These are phyloP conservation scores for Drosophila obscura DNA, from an alignment of 1,140 invertebrate species.

Conservation along the genomic window DNA sequence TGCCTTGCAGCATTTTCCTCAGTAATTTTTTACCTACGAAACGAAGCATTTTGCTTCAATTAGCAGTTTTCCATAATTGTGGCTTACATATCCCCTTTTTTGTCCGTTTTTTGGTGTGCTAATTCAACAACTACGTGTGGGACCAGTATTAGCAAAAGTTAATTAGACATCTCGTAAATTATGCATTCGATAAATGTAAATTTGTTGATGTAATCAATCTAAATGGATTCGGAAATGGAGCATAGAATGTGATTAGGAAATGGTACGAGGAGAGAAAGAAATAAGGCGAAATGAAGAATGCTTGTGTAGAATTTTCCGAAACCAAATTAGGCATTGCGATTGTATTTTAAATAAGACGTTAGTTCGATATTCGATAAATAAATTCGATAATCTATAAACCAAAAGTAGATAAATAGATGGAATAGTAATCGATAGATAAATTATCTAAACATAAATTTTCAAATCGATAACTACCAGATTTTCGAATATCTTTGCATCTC, in stretches of 20 bases:
- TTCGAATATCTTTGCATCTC: no score
- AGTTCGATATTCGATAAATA: no score
- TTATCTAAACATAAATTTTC: no score
- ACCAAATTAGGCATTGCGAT: not conserved
- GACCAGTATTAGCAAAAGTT: constrained; percentile 2
- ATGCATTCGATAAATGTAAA: constrained; percentile 46
- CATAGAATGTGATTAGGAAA: constrained; percentile 10
- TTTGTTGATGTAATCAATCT: constrained; percentile 8
- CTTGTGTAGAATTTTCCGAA: not conserved
- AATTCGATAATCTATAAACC: no score
- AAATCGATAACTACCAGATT: no score
- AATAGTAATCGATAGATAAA: no score
- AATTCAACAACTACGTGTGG: constrained; percentile 37
- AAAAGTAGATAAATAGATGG: no score
- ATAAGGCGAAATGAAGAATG: not conserved
- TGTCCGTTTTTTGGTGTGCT: constrained; percentile 27
- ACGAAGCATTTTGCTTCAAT: constrained; percentile 43
- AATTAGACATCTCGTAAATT: constrained; percentile 45
- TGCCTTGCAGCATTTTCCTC: constrained; percentile 18
- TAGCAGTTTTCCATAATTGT: constrained; percentile 50
- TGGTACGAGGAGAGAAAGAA: not conserved
- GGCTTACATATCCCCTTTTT: constrained; percentile 13
- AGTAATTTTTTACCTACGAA: constrained; percentile 20
- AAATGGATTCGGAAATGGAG: constrained; percentile 28
- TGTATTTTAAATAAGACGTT: not conserved